Evolutionary conservation across 2,888 invertebrate genomes (phyloP), one percentile per base, ranked within the genome.

Genomic region (Acleris emargana): DNA sequence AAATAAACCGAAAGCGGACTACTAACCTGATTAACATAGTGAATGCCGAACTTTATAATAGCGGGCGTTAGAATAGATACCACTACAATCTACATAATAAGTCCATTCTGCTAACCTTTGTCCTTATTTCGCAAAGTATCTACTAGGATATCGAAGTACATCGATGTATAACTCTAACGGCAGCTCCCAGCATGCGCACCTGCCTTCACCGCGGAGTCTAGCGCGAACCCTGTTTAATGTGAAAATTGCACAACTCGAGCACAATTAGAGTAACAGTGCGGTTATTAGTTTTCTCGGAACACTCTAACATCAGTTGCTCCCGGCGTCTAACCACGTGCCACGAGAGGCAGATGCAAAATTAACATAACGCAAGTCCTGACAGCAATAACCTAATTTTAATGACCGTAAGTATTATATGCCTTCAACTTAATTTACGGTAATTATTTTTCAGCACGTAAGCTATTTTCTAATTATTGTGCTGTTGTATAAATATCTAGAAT

Each of bases 121-220:
- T 38, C 11, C 13, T 38, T 32, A 32, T 32, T 32, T 32, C 32
- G 3, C 32, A 32, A 32, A 32, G 3, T 32, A 32, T 25, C 32
- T 38, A 11, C 13, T 38, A 38, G 13, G 38, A 4, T 38, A 13
- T 38, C 1, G 38, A 38, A 38, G 38, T 38, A 38, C 38, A 38
- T 38, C 3, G 7, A 3, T 38, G 32, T 1, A 9, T 45, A 61
- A 69, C 68, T 67, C 68, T 64, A 69, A 67, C 62, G 63, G 66
- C 58, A 72, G 71, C 70, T 66, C 66, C 69, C 70, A 72, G 50
- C 50, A 72, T 74, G 74, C 71, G 70, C 72, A 74, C 71, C 70
- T 72, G 69, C 62, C 71, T 66, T 66, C 61, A 58, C 69, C 55
- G 55, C 62, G 64, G 64, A 68, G 51, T 71, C 69, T 68, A 61